Evolutionary conservation across 2,113 vertebrate genomes (phyloP).

Genomic region (Pedetes capensis): DNA sequence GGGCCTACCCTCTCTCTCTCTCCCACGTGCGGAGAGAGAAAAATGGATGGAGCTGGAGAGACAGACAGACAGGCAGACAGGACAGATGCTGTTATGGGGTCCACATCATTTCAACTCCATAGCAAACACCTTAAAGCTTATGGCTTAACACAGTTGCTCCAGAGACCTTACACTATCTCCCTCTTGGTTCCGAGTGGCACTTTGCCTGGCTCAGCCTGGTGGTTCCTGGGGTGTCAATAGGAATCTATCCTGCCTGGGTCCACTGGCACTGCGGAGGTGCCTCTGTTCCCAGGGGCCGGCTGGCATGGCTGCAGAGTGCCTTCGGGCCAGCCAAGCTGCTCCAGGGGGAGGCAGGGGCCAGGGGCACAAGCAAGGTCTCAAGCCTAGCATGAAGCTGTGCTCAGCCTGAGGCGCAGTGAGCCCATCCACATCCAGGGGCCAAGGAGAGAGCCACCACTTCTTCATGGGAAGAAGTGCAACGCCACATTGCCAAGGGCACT

Average conservation of each 20-base stretch:
- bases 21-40: neutral
- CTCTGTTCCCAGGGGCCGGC: neutral
- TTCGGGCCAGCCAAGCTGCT: too few relatives aligned
- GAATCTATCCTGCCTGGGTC: neutral
- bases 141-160: neutral
- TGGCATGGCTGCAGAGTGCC: fast-evolving
- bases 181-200: neutral
- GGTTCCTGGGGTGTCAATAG: fast-evolving
- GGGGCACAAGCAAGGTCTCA: fast-evolving
- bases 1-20: fast-evolving
- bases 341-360: fast-evolving
- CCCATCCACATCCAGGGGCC: neutral
- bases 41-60: fast-evolving
- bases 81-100: fast-evolving
- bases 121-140: neutral
- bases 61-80: neutral
- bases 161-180: fast-evolving
- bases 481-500: fast-evolving
- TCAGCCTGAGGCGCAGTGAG: fast-evolving
- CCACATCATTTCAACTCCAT: fast-evolving
- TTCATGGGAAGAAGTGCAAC: fast-evolving
- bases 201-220: neutral
- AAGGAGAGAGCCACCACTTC: fast-evolving
- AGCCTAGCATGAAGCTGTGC: fast-evolving
- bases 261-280: fast-evolving